Base-by-base conservation (phyloP, 2,113 vertebrate genomes). In the Leucopsar rothschildi region DNA sequence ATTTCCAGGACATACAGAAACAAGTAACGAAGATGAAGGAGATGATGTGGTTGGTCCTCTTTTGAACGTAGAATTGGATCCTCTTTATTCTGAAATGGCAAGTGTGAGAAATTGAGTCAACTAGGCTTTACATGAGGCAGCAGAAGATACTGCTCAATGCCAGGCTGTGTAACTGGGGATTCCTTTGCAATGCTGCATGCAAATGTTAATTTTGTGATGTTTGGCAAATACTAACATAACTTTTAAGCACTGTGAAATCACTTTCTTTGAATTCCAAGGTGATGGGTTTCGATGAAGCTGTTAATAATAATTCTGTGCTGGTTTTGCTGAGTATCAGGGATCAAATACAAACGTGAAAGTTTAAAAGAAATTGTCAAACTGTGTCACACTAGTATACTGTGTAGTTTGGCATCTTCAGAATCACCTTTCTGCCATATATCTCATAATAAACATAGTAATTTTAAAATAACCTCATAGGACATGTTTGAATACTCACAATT, bases 401-500 rank as follows among this genome's bases (percentile, higher is more conserved):
- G 88, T 79, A 78, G 91, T 97, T 97, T 96, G 95, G 92, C 94
- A 64, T 88, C 85, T 61, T 97, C 91, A 88, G 90, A 92, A 97
- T 97, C 97, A 98, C 97, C 97, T 98, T 96, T 94, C 87, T 92
- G 60, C 89, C 89, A 90, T 94, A 93, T 57, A 93, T 78, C 63
- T 61, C 10, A 87, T 85, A 68, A 97, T 94, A 94, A 91, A 96
- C 93, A 94, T 20, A 72, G 55, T 86, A 76, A 94, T 96, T 96
- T 97, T 95, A 88, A 97, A 94, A 96, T 93, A 82, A 96, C 77
- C 77, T 96, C 92, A 96, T 75, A 93, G 79, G 80, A 92, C 90
- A 92, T 96, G 88, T 95, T 85, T 81, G 85, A 95, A 90, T 92
- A 80, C 93, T 94, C 85, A 3, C 97, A 98, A 98, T 98, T 98